Conservation (phyloP, 2,888 invertebrate genomes). For the Drosophila anomalipes region DNA sequence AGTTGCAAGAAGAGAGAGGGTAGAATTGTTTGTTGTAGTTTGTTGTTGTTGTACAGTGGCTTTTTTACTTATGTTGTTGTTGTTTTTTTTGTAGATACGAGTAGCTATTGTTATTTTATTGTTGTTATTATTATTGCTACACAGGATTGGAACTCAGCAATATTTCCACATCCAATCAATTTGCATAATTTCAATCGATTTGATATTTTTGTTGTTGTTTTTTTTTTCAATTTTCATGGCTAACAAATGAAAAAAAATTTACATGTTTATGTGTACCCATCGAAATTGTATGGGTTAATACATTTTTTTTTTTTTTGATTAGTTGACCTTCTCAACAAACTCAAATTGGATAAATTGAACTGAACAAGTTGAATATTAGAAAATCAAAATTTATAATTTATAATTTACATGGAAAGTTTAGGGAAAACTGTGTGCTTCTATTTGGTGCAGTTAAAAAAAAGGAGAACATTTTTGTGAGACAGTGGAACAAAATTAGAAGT, state of each 20-base stretch:
- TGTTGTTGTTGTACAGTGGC: conserved; percentile 67
- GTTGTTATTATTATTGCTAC: conserved; percentile 54
- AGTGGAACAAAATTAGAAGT: neutral
- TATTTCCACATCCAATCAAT: conserved; percentile 61
- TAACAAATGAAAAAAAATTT: conserved; percentile 42
- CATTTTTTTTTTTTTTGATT: neutral
- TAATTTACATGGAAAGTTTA: conserved; percentile 28
- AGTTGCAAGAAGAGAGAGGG: conserved; percentile 80
- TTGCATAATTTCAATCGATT: conserved; percentile 44
- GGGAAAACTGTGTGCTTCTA: conserved; percentile 24
- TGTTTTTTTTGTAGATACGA: conserved; percentile 38
- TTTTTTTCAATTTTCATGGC: neutral
- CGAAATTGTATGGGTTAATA: conserved; percentile 14
- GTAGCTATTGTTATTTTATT: conserved; percentile 45
- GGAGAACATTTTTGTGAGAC: conserved; percentile 11
- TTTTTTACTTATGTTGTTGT: conserved; percentile 37
- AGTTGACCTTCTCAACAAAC: conserved; percentile 31
- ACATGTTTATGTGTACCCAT: conserved; percentile 35
- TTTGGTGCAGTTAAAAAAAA: conserved; percentile 27
- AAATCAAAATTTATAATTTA: conserved; percentile 10
- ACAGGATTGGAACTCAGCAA: conserved; percentile 49
- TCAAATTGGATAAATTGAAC: conserved; percentile 28
- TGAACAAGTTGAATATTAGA: conserved; percentile 26
- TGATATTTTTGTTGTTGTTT: conserved; percentile 24
- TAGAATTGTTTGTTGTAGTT: conserved; percentile 60